Percentiles rank a stretch among this genome's conserved stretches.
Evolutionary conservation across 2,797 vertebrate genomes (phyloP).

Genomic region (Falco cherrug): DNA sequence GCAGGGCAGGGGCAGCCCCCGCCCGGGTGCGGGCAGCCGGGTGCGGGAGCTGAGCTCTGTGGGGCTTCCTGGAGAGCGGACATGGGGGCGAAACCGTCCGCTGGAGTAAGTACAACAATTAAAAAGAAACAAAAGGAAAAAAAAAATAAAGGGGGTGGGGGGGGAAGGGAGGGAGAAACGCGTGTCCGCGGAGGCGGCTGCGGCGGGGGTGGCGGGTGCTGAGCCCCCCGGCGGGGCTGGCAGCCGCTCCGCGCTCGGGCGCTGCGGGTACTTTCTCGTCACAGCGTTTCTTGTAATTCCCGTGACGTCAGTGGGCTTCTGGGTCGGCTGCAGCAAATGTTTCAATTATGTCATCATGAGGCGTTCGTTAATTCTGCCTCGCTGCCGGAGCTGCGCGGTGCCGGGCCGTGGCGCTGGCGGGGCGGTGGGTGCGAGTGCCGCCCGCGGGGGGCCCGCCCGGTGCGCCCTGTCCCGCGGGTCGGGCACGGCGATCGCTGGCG

Average conservation of each 20-base stretch:
- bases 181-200: not conserved
- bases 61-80: rapidly evolving
- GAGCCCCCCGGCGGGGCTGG: not conserved
- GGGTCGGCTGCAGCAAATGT: not conserved
- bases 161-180: no score
- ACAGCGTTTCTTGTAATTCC: rapidly evolving
- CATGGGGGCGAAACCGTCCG: not conserved
- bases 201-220: not conserved
- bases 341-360: not conserved
- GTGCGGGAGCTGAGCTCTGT: not conserved
- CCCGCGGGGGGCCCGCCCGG: rapidly evolving
- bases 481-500: not conserved
- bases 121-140: not conserved
- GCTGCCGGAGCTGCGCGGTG: not conserved
- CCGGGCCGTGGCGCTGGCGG: not conserved
- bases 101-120: not conserved
- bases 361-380: rapidly evolving
- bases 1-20: not conserved
- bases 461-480: no score
- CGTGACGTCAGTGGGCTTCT: not conserved
- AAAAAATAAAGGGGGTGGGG: no score
- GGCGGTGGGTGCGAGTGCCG: rapidly evolving
- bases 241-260: not conserved
- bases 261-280: rapidly evolving
- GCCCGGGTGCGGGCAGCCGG: not conserved